Conservation (phyloP, 2,888 invertebrate genomes). For the Teinopalpus imperialis region DNA sequence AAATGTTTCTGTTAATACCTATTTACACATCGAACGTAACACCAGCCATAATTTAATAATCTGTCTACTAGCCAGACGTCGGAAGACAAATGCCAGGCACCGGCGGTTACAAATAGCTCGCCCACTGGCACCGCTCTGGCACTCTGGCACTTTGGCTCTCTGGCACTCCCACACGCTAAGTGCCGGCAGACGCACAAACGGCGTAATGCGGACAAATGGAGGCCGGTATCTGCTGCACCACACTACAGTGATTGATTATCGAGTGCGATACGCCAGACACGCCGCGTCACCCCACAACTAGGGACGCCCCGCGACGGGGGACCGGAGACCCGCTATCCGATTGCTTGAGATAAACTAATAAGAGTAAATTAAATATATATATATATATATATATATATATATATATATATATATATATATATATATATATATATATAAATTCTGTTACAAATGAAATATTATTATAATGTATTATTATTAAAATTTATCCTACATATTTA, state of each 20-base stretch:
- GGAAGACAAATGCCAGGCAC: constrained; percentile 8
- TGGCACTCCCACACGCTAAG: constrained; percentile 19
- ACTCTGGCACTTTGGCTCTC: constrained; percentile 6
- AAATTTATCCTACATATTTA: no score
- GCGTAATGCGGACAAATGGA: constrained; percentile 25
- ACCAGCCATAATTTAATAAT: no score
- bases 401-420: no score
- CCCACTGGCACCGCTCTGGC: constrained; percentile 2
- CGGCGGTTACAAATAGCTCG: constrained; percentile 6
- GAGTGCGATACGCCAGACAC: constrained; percentile 47
- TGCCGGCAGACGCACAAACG: constrained; percentile 24
- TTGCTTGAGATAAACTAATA: no score
- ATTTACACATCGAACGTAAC: no score
- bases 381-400: no score
- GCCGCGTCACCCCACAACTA: constrained; percentile 29
- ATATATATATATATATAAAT: no score
- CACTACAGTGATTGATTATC: constrained; percentile 63
- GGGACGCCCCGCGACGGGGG: constrained; percentile 30
- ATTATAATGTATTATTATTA: no score
- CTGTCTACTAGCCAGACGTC: background rate
- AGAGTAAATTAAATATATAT: no score
- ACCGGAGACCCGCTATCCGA: constrained; percentile 29
- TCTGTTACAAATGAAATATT: no score
- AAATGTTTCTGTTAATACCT: no score
- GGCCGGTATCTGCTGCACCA: constrained; percentile 33